Evolutionary conservation across 2,113 vertebrate genomes (phyloP).

Genomic region (Phyllostomus discolor): DNA sequence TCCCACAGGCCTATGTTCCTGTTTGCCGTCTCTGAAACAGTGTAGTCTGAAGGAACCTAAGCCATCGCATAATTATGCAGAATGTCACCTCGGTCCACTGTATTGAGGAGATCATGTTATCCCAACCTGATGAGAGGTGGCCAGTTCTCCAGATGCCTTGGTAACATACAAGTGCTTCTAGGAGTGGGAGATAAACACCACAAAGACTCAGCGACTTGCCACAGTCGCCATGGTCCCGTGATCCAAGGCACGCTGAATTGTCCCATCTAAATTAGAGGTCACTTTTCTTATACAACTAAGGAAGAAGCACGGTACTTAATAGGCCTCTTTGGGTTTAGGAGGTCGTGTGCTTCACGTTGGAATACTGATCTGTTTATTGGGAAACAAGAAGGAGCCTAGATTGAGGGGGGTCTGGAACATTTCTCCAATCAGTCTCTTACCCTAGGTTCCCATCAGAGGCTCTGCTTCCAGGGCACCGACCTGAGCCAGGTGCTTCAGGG

Average conservation of each 20-base stretch:
- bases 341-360: background rate
- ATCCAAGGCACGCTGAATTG: background rate
- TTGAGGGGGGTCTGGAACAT: background rate
- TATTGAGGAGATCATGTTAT: background rate
- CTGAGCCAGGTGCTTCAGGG: background rate
- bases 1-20: background rate
- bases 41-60: background rate
- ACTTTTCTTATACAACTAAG: background rate
- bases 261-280: background rate
- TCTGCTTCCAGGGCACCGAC: background rate
- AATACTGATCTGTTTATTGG: background rate
- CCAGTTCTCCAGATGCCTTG: background rate
- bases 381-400: background rate
- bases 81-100: background rate
- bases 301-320: background rate
- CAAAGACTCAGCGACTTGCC: background rate
- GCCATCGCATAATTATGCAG: background rate
- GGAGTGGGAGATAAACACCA: background rate
- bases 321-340: background rate
- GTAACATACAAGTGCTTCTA: background rate
- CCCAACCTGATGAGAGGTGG: background rate
- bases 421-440: background rate
- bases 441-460: background rate
- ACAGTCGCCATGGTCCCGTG: background rate
- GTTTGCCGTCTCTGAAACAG: background rate